Base-by-base conservation (phyloP, 2,797 vertebrate species). In the Emys orbicularis region DNA sequence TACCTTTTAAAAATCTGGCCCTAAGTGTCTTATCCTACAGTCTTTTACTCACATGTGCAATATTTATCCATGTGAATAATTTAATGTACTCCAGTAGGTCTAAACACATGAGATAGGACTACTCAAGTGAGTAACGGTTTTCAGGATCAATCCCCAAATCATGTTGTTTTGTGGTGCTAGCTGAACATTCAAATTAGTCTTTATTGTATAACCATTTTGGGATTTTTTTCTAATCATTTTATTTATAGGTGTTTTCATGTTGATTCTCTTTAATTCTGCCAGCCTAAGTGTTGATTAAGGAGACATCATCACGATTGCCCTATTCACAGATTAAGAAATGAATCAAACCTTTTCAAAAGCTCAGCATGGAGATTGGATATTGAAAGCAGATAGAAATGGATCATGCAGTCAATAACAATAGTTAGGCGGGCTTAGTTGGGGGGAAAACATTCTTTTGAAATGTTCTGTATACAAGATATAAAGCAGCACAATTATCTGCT, bases 401-500 rank as follows among this genome's bases (percentile, higher is more conserved):
- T 83, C 90, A 86, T 82, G 59, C 87, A 87, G 44, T 90, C 83
- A 74, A 72, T 72, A 80, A 29, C 79, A 97, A 82, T 95, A 88
- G 88, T 41, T 83, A 91, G 56, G 82, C 90, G 61, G 92, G 57
- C 47, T n/a, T 92, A 91, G 86, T 53, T 89, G 68, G 59, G 76
- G 23, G 74, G 41, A 82, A 86, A 72, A 87, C 83, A 82, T 11
- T 21, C 81, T 95, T 95, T 92, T 92, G 84, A 83, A 89, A 74
- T 94, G 84, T 96, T 87, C 82, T 88, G 81, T 95, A 5, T 87
- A 93, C 83, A 88, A 95, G 93, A 86, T 92, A 34, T 15, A 94
- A 65, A 91, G 56, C 87, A 89, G 91, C 77, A 90, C 90, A 95
- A 95, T 96, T 95, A 95, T 95, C 90, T 83, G 77, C 93, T 94